A percentile compares a stretch with the other conserved stretches of the same genome.
phyloP scores from a whole-genome alignment of 2,113 vertebrate species.

The Panthera uncia region DNA sequence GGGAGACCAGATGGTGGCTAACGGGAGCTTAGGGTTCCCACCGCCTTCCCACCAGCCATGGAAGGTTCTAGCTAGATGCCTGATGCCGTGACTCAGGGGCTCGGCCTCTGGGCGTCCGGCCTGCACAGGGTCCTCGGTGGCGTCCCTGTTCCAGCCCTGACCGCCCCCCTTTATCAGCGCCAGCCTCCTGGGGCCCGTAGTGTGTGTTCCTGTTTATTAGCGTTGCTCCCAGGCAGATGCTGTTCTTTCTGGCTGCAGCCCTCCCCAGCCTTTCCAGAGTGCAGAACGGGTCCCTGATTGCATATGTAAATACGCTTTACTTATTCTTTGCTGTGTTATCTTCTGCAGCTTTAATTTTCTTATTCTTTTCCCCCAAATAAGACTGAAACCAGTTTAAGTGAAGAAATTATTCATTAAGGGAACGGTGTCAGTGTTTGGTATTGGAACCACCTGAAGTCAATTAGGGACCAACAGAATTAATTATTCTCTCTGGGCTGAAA shows the following conservation, averaged over 20 bases:
- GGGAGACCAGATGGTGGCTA: background rate
- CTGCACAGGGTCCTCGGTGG: rapidly evolving
- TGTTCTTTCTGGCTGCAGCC: background rate
- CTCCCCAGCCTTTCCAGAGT: rapidly evolving
- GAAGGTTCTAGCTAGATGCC: background rate
- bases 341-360: background rate
- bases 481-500: background rate
- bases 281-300: background rate
- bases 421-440: background rate
- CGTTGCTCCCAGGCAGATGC: rapidly evolving
- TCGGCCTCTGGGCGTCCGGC: rapidly evolving
- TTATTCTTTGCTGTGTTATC: background rate
- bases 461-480: slow-evolving; percentile 23
- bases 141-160: rapidly evolving
- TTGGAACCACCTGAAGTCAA: slow-evolving; percentile 42
- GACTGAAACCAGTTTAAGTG: background rate
- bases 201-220: rapidly evolving
- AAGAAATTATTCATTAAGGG: slow-evolving; percentile 5
- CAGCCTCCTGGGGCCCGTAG: background rate
- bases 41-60: background rate
- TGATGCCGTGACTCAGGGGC: rapidly evolving
- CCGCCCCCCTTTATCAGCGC: rapidly evolving
- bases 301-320: background rate
- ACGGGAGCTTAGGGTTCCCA: background rate
- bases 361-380: slow-evolving; percentile 25